Percentiles rank a stretch among this genome's conserved stretches.
Conservation (phyloP, 2,888 invertebrate species). For the Oxytorus armatus region DNA sequence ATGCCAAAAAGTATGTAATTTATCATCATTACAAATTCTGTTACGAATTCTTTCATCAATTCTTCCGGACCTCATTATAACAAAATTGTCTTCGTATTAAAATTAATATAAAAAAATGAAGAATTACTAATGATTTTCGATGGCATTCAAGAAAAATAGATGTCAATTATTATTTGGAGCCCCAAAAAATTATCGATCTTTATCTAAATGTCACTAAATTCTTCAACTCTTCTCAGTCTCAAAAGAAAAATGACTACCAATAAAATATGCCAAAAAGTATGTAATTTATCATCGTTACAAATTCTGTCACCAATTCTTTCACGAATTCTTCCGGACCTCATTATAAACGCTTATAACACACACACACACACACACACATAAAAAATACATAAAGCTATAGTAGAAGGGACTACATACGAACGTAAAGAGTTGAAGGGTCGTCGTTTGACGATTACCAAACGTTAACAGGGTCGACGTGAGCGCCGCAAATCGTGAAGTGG, state of each 20-base stretch:
- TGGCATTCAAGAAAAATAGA: too few species aligned
- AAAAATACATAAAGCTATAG: not conserved
- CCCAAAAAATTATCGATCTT: not conserved
- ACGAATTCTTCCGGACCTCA: conserved; percentile 23
- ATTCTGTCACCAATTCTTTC: conserved; percentile 28
- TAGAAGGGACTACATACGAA: conserved; percentile 22
- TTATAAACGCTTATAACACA: conserved; percentile 20
- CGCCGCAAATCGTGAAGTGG: conserved; percentile 63
- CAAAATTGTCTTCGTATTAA: too few species aligned
- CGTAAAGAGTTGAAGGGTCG: conserved; percentile 65
- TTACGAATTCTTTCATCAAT: conserved; percentile 14
- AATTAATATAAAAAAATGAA: too few species aligned
- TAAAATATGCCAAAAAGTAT: not conserved
- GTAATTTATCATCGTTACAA: conserved; percentile 26
- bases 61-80: conserved; percentile 32
- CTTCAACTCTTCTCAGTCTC: not conserved
- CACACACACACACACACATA: too few species aligned
- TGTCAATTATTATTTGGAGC: too few species aligned
- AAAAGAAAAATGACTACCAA: conserved; percentile 2
- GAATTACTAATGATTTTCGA: too few species aligned
- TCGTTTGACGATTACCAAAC: conserved; percentile 61
- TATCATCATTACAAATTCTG: conserved; percentile 26
- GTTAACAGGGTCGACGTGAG: conserved; percentile 53
- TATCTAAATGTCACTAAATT: not conserved
- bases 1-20: conserved; percentile 6